A percentile compares a stretch with the other conserved stretches of the same genome.
phyloP scores from a whole-genome alignment of 2,113 vertebrate genomes.

The Elanoides forficatus region DNA sequence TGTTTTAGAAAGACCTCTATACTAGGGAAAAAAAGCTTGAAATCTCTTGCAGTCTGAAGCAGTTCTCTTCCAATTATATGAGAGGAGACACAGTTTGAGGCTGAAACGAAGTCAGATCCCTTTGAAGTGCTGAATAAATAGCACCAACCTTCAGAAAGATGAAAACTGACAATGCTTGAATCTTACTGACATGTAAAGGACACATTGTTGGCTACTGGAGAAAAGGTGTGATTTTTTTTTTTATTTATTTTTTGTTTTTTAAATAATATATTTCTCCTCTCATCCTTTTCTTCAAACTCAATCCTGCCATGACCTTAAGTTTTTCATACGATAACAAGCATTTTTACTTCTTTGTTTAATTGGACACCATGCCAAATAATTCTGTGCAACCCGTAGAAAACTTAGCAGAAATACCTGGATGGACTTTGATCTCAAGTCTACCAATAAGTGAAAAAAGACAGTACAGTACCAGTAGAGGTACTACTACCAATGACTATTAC shows the following conservation, averaged over 20 bases:
- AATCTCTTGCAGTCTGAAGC: not conserved
- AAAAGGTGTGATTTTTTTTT: not conserved
- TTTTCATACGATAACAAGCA: not conserved
- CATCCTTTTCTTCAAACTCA: not conserved
- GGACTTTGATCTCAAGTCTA: not conserved
- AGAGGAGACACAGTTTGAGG: not conserved
- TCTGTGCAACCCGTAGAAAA: not conserved
- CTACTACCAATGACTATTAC: not conserved
- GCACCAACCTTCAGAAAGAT: not conserved
- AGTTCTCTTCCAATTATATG: not conserved
- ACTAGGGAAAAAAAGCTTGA: not conserved
- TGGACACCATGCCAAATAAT: not conserved
- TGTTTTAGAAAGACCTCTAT: not conserved
- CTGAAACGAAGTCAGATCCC: not conserved
- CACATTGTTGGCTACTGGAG: not conserved
- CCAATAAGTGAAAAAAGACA: not conserved
- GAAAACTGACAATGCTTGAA: not conserved
- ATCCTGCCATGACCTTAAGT: not conserved
- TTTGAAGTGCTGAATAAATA: slow-evolving; percentile 33
- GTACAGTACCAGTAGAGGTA: not conserved
- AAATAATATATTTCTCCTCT: not conserved
- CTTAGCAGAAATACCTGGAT: not conserved
- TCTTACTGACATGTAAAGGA: not conserved
- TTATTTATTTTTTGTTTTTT: not conserved
- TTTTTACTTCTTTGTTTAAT: not conserved